phyloP scores from a whole-genome alignment of 2,113 vertebrate species.

The Phylloscopus trochilus region DNA sequence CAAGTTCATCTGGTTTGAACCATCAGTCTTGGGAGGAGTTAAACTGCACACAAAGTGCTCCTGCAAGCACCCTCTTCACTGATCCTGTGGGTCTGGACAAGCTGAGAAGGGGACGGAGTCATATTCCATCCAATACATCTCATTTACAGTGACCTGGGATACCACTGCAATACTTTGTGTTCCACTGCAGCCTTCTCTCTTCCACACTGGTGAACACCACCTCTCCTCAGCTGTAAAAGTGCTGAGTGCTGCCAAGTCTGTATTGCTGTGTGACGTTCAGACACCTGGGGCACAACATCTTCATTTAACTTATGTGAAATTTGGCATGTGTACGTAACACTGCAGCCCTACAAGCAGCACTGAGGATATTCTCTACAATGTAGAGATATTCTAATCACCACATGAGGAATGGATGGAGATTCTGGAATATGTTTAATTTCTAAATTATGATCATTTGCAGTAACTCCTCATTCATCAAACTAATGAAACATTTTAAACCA shows the following conservation, averaged over 20 bases:
- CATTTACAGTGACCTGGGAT: not conserved
- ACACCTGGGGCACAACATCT: not conserved
- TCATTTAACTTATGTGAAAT: not conserved
- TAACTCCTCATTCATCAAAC: not conserved
- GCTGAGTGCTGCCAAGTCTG: not conserved
- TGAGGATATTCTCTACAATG: not conserved
- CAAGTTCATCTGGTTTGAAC: not conserved
- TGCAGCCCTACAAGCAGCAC: not conserved
- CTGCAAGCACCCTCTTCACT: not conserved
- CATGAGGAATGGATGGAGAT: not conserved
- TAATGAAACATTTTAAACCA: not conserved
- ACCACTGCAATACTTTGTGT: not conserved
- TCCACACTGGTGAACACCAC: not conserved
- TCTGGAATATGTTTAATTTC: not conserved
- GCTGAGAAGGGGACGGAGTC: not conserved
- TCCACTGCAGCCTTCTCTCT: not conserved
- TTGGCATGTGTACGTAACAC: not conserved
- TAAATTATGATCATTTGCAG: not conserved
- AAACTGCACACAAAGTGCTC: not conserved
- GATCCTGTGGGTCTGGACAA: not conserved
- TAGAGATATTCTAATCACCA: not conserved
- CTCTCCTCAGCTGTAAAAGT: not conserved
- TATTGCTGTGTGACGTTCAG: not conserved
- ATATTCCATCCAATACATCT: not conserved
- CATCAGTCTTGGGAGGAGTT: not conserved